Conservation (phyloP, 2,113 vertebrate genomes). For the Chloropsis hardwickii region DNA sequence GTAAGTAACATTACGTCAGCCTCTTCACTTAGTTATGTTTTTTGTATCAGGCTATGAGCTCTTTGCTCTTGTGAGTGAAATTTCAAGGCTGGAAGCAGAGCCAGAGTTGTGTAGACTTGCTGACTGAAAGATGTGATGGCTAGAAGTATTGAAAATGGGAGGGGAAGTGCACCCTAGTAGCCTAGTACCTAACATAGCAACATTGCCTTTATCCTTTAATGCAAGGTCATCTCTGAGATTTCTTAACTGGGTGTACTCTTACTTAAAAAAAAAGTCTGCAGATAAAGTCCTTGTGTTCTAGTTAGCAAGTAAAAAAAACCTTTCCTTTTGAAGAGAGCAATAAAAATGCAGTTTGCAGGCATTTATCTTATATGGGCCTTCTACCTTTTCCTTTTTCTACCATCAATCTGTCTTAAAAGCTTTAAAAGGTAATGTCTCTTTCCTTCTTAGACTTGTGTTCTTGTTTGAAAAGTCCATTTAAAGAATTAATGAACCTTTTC, state of each 20-base stretch:
- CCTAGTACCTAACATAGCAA: not conserved
- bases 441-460: not conserved
- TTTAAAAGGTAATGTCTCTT: not conserved
- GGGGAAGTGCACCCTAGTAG: not conserved
- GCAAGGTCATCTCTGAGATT: not conserved
- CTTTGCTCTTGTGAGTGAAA: not conserved
- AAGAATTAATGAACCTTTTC: conserved; percentile 1
- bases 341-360: not conserved
- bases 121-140: not conserved
- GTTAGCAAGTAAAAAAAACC: not conserved
- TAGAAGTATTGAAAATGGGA: not conserved
- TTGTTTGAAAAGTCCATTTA: not conserved
- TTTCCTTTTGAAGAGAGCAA: not conserved
- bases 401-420: not conserved
- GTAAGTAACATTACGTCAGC: not conserved
- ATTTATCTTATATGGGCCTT: not conserved
- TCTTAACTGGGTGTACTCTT: not conserved
- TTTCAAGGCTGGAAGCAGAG: not conserved
- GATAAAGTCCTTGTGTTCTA: not conserved
- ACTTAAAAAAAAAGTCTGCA: not conserved
- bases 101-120: not conserved
- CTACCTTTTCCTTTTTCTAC: not conserved
- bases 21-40: not conserved
- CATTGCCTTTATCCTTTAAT: not conserved
- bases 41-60: not conserved